Evolutionary conservation across 2,888 invertebrate species (phyloP).

Genomic region (Melanchra persicariae): DNA sequence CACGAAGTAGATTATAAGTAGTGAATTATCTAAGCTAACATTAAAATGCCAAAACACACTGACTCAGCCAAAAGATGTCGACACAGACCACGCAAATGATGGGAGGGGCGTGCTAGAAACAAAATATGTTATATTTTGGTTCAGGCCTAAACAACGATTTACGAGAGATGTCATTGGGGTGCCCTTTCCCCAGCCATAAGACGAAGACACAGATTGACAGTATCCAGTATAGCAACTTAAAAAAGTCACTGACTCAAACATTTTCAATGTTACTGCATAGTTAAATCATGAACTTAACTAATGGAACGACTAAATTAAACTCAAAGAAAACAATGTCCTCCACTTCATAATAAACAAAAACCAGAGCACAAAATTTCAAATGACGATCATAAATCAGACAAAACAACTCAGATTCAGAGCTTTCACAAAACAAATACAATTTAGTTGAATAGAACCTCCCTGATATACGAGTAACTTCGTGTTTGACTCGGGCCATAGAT

Average conservation of each 20-base stretch:
- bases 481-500: constrained; percentile 48
- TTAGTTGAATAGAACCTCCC: constrained; percentile 51
- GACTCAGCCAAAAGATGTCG: too few species aligned
- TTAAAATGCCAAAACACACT: too few species aligned
- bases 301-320: constrained; percentile 24
- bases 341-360: constrained; percentile 35
- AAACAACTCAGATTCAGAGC: constrained; percentile 42
- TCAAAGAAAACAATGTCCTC: constrained; percentile 18
- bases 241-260: neutral
- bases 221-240: neutral
- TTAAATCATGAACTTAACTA: neutral
- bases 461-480: constrained; percentile 52
- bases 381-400: constrained; percentile 56
- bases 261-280: too few species aligned
- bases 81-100: too few species aligned
- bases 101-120: too few species aligned
- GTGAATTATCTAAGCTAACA: too few species aligned
- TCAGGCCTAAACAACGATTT: too few species aligned
- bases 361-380: constrained; percentile 40
- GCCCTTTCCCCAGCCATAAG: too few species aligned
- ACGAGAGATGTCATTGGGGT: too few species aligned
- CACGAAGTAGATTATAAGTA: too few species aligned
- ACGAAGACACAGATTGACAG: too few species aligned
- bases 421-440: constrained; percentile 57
- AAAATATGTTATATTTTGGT: too few species aligned